phyloP scores from a whole-genome alignment of 2,797 vertebrate genomes.

The Triplophysa yarkandensis region DNA sequence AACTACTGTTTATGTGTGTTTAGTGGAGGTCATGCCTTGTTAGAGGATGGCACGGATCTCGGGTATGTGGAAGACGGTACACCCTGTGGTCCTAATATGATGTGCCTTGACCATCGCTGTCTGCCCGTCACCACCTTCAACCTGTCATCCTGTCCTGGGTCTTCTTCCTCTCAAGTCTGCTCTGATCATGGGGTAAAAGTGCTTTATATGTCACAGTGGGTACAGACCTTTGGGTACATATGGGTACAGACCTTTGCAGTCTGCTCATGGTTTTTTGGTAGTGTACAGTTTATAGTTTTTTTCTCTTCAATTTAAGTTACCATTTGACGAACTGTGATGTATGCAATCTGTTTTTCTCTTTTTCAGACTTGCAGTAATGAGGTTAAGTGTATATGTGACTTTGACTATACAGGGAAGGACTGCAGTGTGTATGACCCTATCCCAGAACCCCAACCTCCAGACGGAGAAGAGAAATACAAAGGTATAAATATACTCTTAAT shows the following conservation, averaged over 20 bases:
- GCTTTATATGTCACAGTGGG: no score
- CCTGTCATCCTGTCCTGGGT: constrained; percentile 91
- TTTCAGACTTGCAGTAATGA: constrained; percentile 92
- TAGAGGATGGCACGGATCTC: constrained; percentile 90
- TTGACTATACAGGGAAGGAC: constrained; percentile 94
- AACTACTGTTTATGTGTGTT: constrained; percentile 39
- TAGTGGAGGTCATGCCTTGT: constrained; percentile 90
- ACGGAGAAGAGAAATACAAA: constrained; percentile 82
- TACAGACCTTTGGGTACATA: neutral
- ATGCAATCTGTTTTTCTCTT: neutral
- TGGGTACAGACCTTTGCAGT: neutral
- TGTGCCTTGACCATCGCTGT: constrained; percentile 93
- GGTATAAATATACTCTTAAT: constrained; percentile 76
- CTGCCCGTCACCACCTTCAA: constrained; percentile 88
- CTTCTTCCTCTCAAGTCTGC: constrained; percentile 82
- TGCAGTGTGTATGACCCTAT: constrained; percentile 95
- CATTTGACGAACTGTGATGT: neutral
- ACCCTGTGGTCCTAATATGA: constrained; percentile 94
- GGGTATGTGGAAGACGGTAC: constrained; percentile 96
- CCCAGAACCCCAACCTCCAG: constrained; percentile 80
- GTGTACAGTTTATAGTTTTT: no score
- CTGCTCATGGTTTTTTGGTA: no score
- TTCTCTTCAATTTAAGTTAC: neutral
- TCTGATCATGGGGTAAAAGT: constrained; percentile 89
- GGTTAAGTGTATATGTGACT: constrained; percentile 92